Evolutionary conservation across 2,888 invertebrate species (phyloP).

Genomic region (Pyrrhia umbra): DNA sequence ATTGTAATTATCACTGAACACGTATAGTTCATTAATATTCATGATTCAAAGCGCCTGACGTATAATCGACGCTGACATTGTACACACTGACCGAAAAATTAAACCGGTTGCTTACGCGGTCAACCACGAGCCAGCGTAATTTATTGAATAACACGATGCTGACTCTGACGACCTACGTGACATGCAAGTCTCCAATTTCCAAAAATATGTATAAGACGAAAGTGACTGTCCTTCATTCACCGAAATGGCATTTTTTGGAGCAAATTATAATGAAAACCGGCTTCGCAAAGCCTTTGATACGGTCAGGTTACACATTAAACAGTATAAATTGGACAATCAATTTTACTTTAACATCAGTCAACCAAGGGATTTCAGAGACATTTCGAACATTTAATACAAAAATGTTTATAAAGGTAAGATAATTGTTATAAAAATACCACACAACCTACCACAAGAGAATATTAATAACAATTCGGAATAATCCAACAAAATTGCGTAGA

Average conservation of each 20-base stretch:
- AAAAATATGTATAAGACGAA: slow-evolving; percentile 61
- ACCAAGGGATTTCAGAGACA: slow-evolving; percentile 44
- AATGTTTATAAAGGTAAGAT: slow-evolving; percentile 61
- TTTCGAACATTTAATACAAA: slow-evolving; percentile 32
- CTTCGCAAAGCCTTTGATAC: slow-evolving; percentile 31
- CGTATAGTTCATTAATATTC: slow-evolving; percentile 38
- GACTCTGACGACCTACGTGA: slow-evolving; percentile 31
- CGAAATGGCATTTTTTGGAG: slow-evolving; percentile 53
- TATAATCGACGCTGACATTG: slow-evolving; percentile 58
- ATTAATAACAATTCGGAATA: not conserved
- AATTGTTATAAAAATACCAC: not conserved
- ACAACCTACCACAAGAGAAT: no score
- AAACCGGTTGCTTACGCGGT: slow-evolving; percentile 49
- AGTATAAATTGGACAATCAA: slow-evolving; percentile 64
- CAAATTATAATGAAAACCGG: slow-evolving; percentile 56
- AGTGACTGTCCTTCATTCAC: slow-evolving; percentile 66
- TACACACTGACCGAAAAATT: slow-evolving; percentile 54
- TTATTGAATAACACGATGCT: slow-evolving; percentile 35
- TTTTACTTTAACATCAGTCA: slow-evolving; percentile 62
- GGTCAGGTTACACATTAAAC: slow-evolving; percentile 47
- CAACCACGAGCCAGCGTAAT: slow-evolving; percentile 16
- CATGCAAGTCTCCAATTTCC: slow-evolving; percentile 39
- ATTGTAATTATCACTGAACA: slow-evolving; percentile 10
- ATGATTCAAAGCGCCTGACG: slow-evolving; percentile 45
- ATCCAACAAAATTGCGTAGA: not conserved